Percentiles rank a stretch among this genome's conserved stretches.
Evolutionary conservation across 2,113 vertebrate genomes (phyloP).

Genomic region (Passerina amoena): DNA sequence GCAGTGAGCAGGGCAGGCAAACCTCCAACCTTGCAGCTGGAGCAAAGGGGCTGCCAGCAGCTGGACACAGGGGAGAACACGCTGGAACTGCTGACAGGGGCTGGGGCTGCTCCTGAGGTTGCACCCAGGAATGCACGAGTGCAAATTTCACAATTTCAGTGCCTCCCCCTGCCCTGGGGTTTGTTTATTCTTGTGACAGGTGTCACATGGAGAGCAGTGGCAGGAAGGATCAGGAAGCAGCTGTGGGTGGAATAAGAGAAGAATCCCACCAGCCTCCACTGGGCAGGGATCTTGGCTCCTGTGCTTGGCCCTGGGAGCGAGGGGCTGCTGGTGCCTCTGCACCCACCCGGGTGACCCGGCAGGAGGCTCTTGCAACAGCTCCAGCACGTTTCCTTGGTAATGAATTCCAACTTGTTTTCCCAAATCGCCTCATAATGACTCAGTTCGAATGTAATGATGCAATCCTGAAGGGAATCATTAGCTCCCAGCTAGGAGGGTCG

Average conservation of each 20-base stretch:
- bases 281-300: not conserved
- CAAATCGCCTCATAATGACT: constrained; percentile 61
- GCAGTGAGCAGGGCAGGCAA: not conserved
- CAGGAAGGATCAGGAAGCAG: not conserved
- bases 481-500: constrained; percentile 25
- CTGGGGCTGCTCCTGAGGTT: not conserved
- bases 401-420: constrained; percentile 63
- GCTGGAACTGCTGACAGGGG: not conserved
- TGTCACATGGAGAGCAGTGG: not conserved
- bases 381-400: not conserved
- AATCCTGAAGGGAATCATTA: constrained; percentile 64
- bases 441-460: constrained; percentile 60
- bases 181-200: not conserved
- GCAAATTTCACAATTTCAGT: not conserved
- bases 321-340: not conserved
- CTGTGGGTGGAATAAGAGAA: not conserved
- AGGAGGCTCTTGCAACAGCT: not conserved
- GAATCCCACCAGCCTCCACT: not conserved
- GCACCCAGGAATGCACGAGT: rapidly evolving
- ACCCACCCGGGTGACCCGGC: not conserved
- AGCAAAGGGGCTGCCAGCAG: not conserved
- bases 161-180: not conserved
- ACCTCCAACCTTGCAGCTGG: not conserved
- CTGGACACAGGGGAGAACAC: not conserved
- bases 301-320: rapidly evolving